Evolutionary conservation across 1,140 invertebrate genomes (phyloP).

Genomic region (Pseudomyrmex pallidus): DNA sequence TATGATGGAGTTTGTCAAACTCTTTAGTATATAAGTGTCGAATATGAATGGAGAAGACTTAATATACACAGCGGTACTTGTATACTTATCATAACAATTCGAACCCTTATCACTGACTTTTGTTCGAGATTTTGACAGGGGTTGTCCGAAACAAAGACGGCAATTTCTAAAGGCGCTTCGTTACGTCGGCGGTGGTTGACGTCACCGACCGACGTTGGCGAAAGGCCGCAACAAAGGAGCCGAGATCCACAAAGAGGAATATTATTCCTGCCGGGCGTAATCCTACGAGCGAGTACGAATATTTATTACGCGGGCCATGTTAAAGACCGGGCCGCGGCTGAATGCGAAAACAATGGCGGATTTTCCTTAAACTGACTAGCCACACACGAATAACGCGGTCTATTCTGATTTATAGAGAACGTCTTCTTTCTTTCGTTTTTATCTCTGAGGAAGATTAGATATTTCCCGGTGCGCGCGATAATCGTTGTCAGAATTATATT

Average conservation of each 20-base stretch:
- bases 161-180: conserved; percentile 75
- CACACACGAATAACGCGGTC: conserved; percentile 71
- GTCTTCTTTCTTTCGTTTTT: conserved; percentile 37
- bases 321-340: conserved; percentile 74
- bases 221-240: conserved; percentile 78
- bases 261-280: conserved; percentile 81
- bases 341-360: conserved; percentile 82
- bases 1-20: neutral
- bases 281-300: conserved; percentile 78
- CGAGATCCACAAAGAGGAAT: conserved; percentile 80
- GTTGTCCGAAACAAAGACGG: conserved; percentile 74
- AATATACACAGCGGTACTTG: conserved; percentile 28
- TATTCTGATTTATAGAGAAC: conserved; percentile 75
- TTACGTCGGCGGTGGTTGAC: conserved; percentile 70
- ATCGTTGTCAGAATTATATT: neutral
- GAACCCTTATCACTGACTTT: conserved; percentile 65
- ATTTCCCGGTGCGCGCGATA: neutral
- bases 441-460: conserved; percentile 15
- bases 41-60: neutral
- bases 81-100: conserved; percentile 63
- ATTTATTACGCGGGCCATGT: conserved; percentile 81
- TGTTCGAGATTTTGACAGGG: conserved; percentile 68
- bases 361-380: conserved; percentile 79
- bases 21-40: neutral
- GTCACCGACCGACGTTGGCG: conserved; percentile 75